Evolutionary conservation across 2,797 vertebrate genomes (phyloP), one percentile per base, ranked within the genome.

Genomic region (Lindbergichthys nudifrons): DNA sequence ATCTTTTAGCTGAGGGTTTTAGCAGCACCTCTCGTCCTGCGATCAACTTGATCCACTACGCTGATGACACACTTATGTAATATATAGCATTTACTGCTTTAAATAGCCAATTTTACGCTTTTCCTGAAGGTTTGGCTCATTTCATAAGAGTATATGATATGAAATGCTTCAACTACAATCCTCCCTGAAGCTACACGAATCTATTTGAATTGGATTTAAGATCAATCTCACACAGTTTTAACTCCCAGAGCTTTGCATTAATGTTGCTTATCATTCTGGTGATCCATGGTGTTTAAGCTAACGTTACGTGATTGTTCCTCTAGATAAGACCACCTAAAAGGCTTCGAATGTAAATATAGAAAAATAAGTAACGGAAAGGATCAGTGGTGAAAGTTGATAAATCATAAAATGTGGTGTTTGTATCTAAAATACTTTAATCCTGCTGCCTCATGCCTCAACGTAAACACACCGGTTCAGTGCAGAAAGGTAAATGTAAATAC

Each of bases 341-440:
- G 54, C 23, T n/a, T 57, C 21, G 48, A 56, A 74, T 67, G 48
- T 82, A 69, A 76, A 67, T 16, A 75, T 75, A 70, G 65, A 70
- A 67, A 48, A 66, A 5, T 36, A 62, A 59, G 67, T 62, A 51
- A 18, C 51, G 73, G 70, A 72, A 72, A 9, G 62, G 53, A 83
- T 75, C 54, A 82, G 48, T 5, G 52, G 62, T 12, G 11, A 60
- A 50, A 45, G 51, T 30, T n/a, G 66, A 51, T 53, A 39, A 63
- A 66, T 79, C 36, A 65, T 56, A 62, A 83, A 76, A 78, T 66
- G 70, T 73, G 63, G 23, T 74, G 76, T 87, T 87, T 84, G 79
- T 85, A 59, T 85, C 75, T 67, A 36, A 88, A 88, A 87, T 87
- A 86, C 48, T 39, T 53, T 85, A 81, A 90, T 87, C 82, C 78